A percentile compares a stretch with the other conserved stretches of the same genome.
These are phyloP conservation scores for Olivierus martensii DNA, from an alignment of 1,140 invertebrate species.

Conservation along the genomic window DNA sequence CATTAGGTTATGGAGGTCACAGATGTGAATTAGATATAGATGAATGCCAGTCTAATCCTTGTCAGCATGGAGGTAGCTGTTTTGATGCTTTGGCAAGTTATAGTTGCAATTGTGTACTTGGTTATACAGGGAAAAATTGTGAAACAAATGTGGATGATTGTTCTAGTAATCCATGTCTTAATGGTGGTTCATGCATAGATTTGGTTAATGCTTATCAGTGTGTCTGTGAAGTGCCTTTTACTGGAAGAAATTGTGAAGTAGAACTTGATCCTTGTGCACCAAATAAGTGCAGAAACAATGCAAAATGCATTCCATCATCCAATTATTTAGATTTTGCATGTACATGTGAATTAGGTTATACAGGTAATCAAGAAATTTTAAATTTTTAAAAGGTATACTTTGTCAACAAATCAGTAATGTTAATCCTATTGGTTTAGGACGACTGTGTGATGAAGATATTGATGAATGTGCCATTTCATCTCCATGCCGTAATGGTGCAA, in stretches of 20 bases:
- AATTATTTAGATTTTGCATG: slow-evolving; percentile 83
- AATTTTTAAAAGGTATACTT: neutral
- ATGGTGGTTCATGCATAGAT: slow-evolving; percentile 34
- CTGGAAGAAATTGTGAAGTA: slow-evolving; percentile 26
- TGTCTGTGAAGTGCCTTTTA: slow-evolving; percentile 27
- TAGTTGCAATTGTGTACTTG: slow-evolving; percentile 71
- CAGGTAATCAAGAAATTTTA: slow-evolving; percentile 32
- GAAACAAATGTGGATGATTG: slow-evolving; percentile 81
- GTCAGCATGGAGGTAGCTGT: slow-evolving; percentile 78
- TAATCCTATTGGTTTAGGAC: slow-evolving; percentile 35
- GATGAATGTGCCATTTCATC: slow-evolving; percentile 40
- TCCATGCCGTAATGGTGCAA: slow-evolving; percentile 53
- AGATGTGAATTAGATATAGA: slow-evolving; percentile 80
- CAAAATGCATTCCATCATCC: slow-evolving; percentile 69
- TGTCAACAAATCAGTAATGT: neutral
- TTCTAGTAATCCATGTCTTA: slow-evolving; percentile 70
- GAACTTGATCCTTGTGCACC: slow-evolving; percentile 53
- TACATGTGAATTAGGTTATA: slow-evolving; percentile 71
- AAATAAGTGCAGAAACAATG: slow-evolving; percentile 72
- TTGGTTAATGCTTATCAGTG: slow-evolving; percentile 39
- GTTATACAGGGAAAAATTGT: slow-evolving; percentile 64
- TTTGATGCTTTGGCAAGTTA: slow-evolving; percentile 54
- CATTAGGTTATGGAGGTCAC: slow-evolving; percentile 61
- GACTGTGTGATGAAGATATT: slow-evolving; percentile 30
- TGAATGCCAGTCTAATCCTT: slow-evolving; percentile 82